Evolutionary conservation across 2,888 invertebrate species (phyloP).

Genomic region (Corythucha ciliata): DNA sequence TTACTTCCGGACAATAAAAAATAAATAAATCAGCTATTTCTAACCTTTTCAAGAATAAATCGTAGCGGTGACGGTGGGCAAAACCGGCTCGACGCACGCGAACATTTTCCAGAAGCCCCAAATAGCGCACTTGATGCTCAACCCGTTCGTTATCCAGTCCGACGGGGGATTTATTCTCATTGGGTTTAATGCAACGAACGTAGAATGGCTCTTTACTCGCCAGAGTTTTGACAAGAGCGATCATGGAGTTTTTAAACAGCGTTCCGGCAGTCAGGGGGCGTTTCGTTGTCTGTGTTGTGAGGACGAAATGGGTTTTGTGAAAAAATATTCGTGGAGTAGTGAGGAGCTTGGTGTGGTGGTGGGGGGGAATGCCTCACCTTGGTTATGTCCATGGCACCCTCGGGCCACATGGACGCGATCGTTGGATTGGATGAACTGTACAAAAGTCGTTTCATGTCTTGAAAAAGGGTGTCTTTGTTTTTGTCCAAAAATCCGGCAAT

Average conservation of each 20-base stretch:
- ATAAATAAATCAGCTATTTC: no score
- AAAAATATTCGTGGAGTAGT: not conserved
- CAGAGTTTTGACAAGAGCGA: slow-evolving; percentile 76
- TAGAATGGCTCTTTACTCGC: slow-evolving; percentile 92
- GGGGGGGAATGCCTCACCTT: slow-evolving; percentile 51
- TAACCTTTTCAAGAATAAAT: slow-evolving; percentile 81
- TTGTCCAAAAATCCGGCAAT: slow-evolving; percentile 91
- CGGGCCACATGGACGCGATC: slow-evolving; percentile 89
- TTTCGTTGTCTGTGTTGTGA: slow-evolving; percentile 67
- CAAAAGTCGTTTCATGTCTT: slow-evolving; percentile 92
- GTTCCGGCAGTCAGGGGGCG: slow-evolving; percentile 90
- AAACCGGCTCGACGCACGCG: slow-evolving; percentile 93
- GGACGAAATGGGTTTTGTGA: not conserved
- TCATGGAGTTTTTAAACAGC: slow-evolving; percentile 90
- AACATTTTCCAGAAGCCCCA: slow-evolving; percentile 91
- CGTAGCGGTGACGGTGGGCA: slow-evolving; percentile 90
- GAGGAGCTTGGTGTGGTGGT: not conserved
- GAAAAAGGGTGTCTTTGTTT: slow-evolving; percentile 88
- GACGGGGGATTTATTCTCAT: slow-evolving; percentile 80
- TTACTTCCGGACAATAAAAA: no score
- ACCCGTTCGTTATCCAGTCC: slow-evolving; percentile 77
- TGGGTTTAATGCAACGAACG: slow-evolving; percentile 94
- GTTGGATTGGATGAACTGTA: slow-evolving; percentile 71
- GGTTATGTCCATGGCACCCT: slow-evolving; percentile 81
- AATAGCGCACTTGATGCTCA: slow-evolving; percentile 66